Conservation (phyloP, 2,888 invertebrate genomes). For the Beris morrisii region DNA sequence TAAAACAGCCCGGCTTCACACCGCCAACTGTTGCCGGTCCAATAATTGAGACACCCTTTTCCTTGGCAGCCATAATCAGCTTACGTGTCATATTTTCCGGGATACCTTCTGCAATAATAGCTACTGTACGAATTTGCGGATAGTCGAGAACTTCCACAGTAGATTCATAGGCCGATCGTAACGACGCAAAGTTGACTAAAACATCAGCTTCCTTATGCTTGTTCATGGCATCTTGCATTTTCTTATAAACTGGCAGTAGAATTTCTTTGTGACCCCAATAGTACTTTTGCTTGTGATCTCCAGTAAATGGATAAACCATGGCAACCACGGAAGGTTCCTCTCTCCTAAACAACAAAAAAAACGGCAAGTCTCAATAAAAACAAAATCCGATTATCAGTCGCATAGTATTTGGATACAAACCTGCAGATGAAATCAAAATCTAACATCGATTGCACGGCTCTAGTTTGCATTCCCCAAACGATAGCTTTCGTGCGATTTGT, state of each 20-base stretch:
- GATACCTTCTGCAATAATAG: slow-evolving; percentile 99
- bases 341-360: slow-evolving; percentile 64
- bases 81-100: slow-evolving; percentile 98
- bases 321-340: slow-evolving; percentile 93
- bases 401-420: slow-evolving; percentile 39
- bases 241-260: slow-evolving; percentile 91
- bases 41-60: slow-evolving; percentile 83
- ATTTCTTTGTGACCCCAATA: slow-evolving; percentile 99
- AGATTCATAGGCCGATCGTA: slow-evolving; percentile 96
- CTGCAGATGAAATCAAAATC: slow-evolving; percentile 58
- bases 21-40: slow-evolving; percentile 97
- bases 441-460: slow-evolving; percentile 78
- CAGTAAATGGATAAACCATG: slow-evolving; percentile 97
- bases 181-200: slow-evolving; percentile 94
- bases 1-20: slow-evolving; percentile 97
- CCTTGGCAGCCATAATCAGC: slow-evolving; percentile 80
- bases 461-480: slow-evolving; percentile 98
- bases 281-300: slow-evolving; percentile 98
- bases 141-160: slow-evolving; percentile 92
- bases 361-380: too few species aligned
- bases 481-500: slow-evolving; percentile 86
- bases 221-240: slow-evolving; percentile 93
- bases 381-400: too few species aligned
- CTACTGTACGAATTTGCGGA: slow-evolving; percentile 92
- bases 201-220: slow-evolving; percentile 95